Evolutionary conservation across 2,797 vertebrate species (phyloP).

Genomic region (Siniperca scherzeri): DNA sequence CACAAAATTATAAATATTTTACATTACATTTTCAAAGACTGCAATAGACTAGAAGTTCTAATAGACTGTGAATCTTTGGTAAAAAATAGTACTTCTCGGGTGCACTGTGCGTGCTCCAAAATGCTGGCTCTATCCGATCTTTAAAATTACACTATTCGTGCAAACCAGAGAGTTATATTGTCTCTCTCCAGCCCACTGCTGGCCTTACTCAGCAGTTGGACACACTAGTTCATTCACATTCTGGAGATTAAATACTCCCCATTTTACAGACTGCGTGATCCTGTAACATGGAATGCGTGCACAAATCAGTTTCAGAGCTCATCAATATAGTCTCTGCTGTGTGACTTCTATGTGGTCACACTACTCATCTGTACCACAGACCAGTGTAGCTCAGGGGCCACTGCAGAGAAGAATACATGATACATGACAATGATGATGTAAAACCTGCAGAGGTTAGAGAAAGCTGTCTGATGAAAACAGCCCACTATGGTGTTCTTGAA

Average conservation of each 20-base stretch:
- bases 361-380: conserved; percentile 38
- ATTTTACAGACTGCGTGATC: conserved; percentile 25
- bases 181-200: conserved; percentile 29
- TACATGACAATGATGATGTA: conserved; percentile 19
- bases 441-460: conserved; percentile 20
- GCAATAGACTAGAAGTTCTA: background rate
- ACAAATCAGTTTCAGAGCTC: conserved; percentile 49
- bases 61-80: background rate
- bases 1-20: conserved; percentile 1
- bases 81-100: background rate
- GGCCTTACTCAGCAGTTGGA: conserved; percentile 57
- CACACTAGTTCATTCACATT: conserved; percentile 48
- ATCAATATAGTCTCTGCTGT: conserved; percentile 42
- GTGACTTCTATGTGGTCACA: conserved; percentile 52
- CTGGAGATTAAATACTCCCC: conserved; percentile 31
- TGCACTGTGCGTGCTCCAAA: conserved; percentile 1
- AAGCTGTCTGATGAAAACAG: conserved; percentile 17
- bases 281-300: conserved; percentile 38
- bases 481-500: conserved; percentile 25
- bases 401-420: conserved; percentile 5
- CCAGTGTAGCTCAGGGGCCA: conserved; percentile 7
- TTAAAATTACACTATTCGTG: conserved; percentile 44
- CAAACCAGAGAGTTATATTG: conserved; percentile 22
- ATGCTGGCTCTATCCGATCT: conserved; percentile 59
- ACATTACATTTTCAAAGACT: background rate